These are phyloP conservation scores for Pseudocheirus occidentalis DNA, from an alignment of 2,797 vertebrate genomes.

Conservation along the genomic window DNA sequence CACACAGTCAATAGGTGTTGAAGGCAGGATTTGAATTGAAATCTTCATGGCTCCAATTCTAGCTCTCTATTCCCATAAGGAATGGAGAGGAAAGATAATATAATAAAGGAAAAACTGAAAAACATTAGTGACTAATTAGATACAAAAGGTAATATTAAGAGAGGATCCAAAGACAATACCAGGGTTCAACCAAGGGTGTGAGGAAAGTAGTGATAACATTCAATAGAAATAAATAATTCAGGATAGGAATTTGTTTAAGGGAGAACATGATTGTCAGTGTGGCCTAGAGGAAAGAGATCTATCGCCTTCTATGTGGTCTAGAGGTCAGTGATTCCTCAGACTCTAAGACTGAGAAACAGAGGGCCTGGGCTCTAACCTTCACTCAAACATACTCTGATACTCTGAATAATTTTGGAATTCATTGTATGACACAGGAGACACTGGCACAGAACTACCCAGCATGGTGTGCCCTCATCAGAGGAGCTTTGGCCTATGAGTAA, in stretches of 20 bases:
- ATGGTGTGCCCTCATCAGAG: too few relatives aligned
- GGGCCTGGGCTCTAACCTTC: not conserved
- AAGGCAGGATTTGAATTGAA: not conserved
- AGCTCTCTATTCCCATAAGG: not conserved
- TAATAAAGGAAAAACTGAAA: not conserved
- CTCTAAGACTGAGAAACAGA: too few relatives aligned
- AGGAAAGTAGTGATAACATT: not conserved
- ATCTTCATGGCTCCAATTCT: not conserved
- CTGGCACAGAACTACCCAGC: too few relatives aligned
- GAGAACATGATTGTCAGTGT: not conserved
- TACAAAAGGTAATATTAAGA: not conserved
- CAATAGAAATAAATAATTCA: not conserved
- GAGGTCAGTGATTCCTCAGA: too few relatives aligned
- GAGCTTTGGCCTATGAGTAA: too few relatives aligned
- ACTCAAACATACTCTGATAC: not conserved
- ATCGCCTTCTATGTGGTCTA: too few relatives aligned
- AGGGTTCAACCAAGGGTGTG: not conserved
- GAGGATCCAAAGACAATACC: not conserved
- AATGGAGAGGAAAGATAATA: not conserved
- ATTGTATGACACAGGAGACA: too few relatives aligned
- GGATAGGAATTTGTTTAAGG: not conserved
- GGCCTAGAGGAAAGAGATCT: not conserved
- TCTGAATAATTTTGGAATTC: too few relatives aligned
- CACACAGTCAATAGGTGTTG: not conserved
- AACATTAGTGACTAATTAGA: not conserved